phyloP scores from a whole-genome alignment of 2,888 invertebrate species.

The Scaeva pyrastri region DNA sequence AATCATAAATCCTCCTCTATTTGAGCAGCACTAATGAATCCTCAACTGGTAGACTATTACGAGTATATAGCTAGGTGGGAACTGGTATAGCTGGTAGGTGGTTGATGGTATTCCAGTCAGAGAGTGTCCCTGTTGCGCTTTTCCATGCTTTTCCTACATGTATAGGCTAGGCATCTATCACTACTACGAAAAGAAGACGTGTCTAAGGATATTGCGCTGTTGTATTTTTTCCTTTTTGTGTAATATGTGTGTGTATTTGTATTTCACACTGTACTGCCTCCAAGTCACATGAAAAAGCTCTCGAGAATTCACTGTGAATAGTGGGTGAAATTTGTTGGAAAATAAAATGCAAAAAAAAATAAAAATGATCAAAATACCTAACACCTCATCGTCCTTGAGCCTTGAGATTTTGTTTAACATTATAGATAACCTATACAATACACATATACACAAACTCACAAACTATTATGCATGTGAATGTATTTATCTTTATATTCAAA shows the following conservation, averaged over 20 bases:
- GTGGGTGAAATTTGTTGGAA: constrained; percentile 62
- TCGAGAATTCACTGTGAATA: constrained; percentile 1
- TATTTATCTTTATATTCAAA: neutral
- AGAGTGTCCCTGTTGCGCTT: constrained; percentile 65
- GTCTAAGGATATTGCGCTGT: constrained; percentile 27
- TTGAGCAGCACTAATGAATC: constrained; percentile 71
- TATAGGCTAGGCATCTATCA: neutral
- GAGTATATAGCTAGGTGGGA: neutral
- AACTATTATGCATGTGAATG: too few relatives aligned
- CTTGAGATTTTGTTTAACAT: constrained; percentile 49
- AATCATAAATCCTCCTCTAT: constrained; percentile 67
- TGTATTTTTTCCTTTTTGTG: constrained; percentile 10
- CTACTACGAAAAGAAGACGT: neutral
- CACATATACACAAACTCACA: too few relatives aligned
- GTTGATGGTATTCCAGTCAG: neutral
- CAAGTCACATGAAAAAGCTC: neutral
- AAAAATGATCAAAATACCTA: constrained; percentile 51
- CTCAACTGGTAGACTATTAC: constrained; percentile 55
- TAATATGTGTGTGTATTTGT: neutral
- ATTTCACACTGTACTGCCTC: constrained; percentile 5
- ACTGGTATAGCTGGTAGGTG: neutral
- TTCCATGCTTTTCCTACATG: constrained; percentile 35
- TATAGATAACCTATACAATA: neutral
- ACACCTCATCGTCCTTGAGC: constrained; percentile 57
- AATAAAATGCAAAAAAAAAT: constrained; percentile 28